Conservation (phyloP, 2,888 invertebrate genomes). For the Hirtodrosophila cameraria region DNA sequence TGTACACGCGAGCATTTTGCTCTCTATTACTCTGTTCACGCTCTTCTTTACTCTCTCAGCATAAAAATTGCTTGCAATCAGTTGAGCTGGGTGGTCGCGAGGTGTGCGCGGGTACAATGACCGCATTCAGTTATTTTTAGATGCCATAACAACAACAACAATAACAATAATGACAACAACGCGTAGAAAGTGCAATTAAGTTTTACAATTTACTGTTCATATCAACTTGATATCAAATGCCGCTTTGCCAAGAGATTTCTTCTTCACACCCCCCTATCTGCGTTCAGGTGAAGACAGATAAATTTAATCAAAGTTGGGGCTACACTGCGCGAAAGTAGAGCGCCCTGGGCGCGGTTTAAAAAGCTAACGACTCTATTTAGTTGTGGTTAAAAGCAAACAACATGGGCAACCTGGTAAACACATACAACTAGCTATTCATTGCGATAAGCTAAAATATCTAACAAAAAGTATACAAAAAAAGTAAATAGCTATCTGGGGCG, state of each 20-base stretch:
- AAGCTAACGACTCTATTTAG: conserved; percentile 7
- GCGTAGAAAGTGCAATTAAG: conserved; percentile 73
- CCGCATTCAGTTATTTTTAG: conserved; percentile 77
- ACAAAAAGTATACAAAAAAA: conserved; percentile 16
- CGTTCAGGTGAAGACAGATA: background rate
- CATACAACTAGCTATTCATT: conserved; percentile 19
- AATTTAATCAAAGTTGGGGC: conserved; percentile 16
- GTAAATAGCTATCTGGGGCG: conserved; percentile 38
- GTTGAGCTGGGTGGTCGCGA: conserved; percentile 18
- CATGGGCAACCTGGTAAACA: conserved; percentile 5
- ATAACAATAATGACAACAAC: conserved; percentile 36
- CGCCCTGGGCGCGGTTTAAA: conserved; percentile 28
- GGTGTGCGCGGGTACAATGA: conserved; percentile 70
- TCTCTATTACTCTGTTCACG: background rate
- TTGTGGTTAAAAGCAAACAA: conserved; percentile 22
- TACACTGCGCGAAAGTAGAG: background rate
- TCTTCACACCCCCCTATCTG: background rate
- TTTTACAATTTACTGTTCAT: conserved; percentile 42
- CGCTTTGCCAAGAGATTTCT: background rate
- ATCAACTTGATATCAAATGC: conserved; percentile 41
- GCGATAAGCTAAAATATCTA: conserved; percentile 48
- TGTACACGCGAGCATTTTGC: conserved; percentile 34
- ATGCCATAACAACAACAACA: conserved; percentile 33
- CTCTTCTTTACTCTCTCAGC: conserved; percentile 39
- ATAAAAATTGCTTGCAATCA: conserved; percentile 61